Base-by-base conservation (phyloP, 2,113 vertebrate genomes). In the Melanerpes aurifrons region DNA sequence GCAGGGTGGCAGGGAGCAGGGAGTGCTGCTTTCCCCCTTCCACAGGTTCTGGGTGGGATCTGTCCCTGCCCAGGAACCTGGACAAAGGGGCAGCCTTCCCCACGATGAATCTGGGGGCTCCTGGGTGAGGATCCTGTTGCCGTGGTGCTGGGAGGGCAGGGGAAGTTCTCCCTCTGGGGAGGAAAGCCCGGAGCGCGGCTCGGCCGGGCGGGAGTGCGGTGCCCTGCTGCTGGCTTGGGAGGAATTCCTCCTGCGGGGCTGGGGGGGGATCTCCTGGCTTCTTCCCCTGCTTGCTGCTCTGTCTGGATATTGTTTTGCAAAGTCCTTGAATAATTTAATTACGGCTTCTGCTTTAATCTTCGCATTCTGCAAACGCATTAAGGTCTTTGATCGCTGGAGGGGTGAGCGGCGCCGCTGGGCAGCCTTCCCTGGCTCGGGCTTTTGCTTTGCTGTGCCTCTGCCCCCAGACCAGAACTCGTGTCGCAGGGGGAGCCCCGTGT, bases 81-180 rank as follows among this genome's bases (percentile, higher is more conserved):
- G 4, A 9, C 29, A 20, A 22, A 25, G 1, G 20, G 68, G 63
- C 75, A 62, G 45, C 86, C 5, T 2, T 21, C 53, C 70, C 47
- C 50, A n/a, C 0, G 3, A 3, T 0, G 2, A 31, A 25, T 3
- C 35, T 11, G 5, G 37, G 4, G 9, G 48, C 25, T 58, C 62
- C 32, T 43, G 4, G 54, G 29, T 0, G 2, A 10, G 71, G 28
- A 47, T 78, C 21, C 40, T 1, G 4, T 37, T 32, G 32, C 68
- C 16, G 24, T 17, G 1, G 10, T 26, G 67, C 75, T 58, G 16
- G 19, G 68, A 24, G 59, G 56, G 64, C 48, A 59, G 50, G 54
- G 45, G 59, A 24, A 28, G 9, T 25, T 31, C 6, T 40, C 40
- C 11, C 15, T 6, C 67, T 5, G 2, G 1, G 5, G 74, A 47